Evolutionary conservation across 2,888 invertebrate genomes (phyloP), one percentile per base, ranked within the genome.

Genomic region (Laothoe populi): DNA sequence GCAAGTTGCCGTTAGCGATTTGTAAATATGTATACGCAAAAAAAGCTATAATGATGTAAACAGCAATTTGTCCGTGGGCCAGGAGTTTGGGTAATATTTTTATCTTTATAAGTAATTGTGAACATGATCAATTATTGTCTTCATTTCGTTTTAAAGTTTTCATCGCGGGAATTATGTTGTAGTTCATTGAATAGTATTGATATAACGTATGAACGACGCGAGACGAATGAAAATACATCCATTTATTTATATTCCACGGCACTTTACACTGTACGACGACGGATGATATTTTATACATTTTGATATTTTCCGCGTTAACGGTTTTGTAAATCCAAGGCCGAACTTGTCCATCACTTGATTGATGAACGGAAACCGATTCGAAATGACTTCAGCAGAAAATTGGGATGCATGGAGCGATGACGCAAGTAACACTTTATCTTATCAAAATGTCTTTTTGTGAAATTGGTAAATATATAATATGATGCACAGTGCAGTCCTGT

Each of bases 21-120:
- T 78, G 78, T 82, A 86, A 87, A 86, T 77, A 83, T n/a, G n/a
- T n/a, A n/a, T 73, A 75, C 74, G 74, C 75, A 82, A 86, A 86
- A n/a, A 82, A 83, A 75, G 64, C 72, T 73, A 81, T 82, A 79
- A 82, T 83, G 74, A 78, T 79, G 81, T 84, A 79, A 85, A 83
- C 76, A 76, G 63, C 71, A 77, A 79, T 80, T 80, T 72, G 73
- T 77, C 70, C 70, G 66, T 64, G 66, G 64, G 62, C 65, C 61
- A 65, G 59, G 63, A 63, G 66, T 73, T 79, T 73, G 65, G 74
- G 72, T 70, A 70, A 74, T 66, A 66, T 67, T 70, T 72, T 70
- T 72, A 72, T 76, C 70, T 71, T 68, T 71, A 68, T 69, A 73
- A 62, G 65, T 72, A 69, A 73, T 72, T 71, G 70, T 72, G 64